phyloP scores from a whole-genome alignment of 2,888 invertebrate species.

The Drosophila colorata region DNA sequence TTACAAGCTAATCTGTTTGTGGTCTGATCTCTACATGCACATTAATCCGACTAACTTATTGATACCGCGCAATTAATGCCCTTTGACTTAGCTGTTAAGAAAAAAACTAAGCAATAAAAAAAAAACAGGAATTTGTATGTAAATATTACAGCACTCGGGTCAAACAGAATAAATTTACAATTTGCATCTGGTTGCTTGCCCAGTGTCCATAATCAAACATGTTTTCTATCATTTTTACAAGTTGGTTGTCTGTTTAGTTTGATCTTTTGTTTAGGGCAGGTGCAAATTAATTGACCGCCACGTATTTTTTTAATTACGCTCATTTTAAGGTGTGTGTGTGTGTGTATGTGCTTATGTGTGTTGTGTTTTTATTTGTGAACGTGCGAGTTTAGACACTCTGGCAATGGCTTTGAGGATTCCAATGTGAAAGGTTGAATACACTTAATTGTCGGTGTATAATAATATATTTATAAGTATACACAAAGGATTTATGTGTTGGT shows the following conservation, averaged over 20 bases:
- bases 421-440: slow-evolving; percentile 6
- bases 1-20: slow-evolving; percentile 10
- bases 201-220: not conserved
- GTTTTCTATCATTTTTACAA: slow-evolving; percentile 7
- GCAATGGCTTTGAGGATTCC: slow-evolving; percentile 2
- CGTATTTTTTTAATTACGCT: not conserved
- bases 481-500: not conserved
- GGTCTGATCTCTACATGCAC: not conserved
- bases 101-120: not conserved
- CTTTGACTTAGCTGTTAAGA: not conserved
- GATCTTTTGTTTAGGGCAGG: not conserved
- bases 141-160: not conserved
- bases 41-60: slow-evolving; percentile 9
- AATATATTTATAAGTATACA: not conserved
- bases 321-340: not conserved
- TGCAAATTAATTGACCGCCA: too few relatives aligned
- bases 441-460: slow-evolving; percentile 12
- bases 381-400: slow-evolving; percentile 4
- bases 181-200: not conserved
- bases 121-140: too few relatives aligned
- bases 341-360: slow-evolving; percentile 3
- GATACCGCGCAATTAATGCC: not conserved
- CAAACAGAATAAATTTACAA: slow-evolving; percentile 2
- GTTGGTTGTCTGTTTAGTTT: not conserved
- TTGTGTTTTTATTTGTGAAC: not conserved